A percentile compares a stretch with the other conserved stretches of the same genome.
Conservation (phyloP, 2,797 vertebrate species). For the Simalia tracyae region DNA sequence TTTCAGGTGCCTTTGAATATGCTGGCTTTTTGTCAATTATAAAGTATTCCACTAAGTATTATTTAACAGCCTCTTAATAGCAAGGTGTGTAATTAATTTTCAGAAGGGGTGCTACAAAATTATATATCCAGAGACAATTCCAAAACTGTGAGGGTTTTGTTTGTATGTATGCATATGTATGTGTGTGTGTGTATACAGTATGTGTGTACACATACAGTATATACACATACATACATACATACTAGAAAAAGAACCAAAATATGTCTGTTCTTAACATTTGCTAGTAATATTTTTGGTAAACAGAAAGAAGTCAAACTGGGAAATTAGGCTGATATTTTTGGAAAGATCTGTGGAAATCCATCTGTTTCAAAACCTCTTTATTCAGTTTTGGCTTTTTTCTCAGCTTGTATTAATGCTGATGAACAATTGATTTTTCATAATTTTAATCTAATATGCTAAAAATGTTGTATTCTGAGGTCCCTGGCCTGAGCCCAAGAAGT, state of each 20-base stretch:
- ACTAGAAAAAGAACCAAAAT: slow-evolving; percentile 58
- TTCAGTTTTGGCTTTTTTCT: neutral
- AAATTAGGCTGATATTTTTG: slow-evolving; percentile 41
- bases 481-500: neutral
- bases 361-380: slow-evolving; percentile 39
- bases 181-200: slow-evolving; percentile 39
- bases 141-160: slow-evolving; percentile 48
- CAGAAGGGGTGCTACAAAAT: slow-evolving; percentile 35
- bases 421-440: neutral
- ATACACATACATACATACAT: neutral
- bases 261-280: slow-evolving; percentile 63
- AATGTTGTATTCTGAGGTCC: neutral
- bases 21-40: slow-evolving; percentile 24
- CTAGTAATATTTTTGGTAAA: slow-evolving; percentile 55
- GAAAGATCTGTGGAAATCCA: slow-evolving; percentile 7
- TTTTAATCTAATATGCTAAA: slow-evolving; percentile 13
- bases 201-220: neutral
- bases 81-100: slow-evolving; percentile 64
- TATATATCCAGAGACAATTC: slow-evolving; percentile 52
- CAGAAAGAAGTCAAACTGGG: slow-evolving; percentile 43
- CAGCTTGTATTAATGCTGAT: neutral
- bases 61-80: slow-evolving; percentile 28
- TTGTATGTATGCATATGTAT: slow-evolving; percentile 53
- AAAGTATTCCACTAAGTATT: accelerated
- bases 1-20: slow-evolving; percentile 24